These are phyloP conservation scores for Pristiophorus japonicus DNA, from an alignment of 2,113 vertebrate genomes.

Conservation along the genomic window DNA sequence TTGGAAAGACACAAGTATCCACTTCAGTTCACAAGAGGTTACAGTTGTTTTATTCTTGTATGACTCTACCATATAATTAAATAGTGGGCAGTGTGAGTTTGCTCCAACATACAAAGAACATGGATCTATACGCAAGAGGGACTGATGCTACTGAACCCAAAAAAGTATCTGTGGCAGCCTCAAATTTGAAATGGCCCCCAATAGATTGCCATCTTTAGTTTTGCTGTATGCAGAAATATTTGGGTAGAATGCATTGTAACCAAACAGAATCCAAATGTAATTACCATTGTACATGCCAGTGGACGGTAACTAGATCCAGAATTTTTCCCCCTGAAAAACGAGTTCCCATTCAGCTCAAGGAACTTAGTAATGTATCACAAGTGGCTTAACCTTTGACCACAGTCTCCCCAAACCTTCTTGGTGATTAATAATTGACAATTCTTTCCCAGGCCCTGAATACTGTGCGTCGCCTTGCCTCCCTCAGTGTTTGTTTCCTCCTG, in stretches of 20 bases:
- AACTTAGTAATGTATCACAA: background rate
- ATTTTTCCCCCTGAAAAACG: background rate
- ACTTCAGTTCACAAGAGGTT: background rate
- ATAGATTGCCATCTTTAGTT: background rate
- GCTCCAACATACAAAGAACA: background rate
- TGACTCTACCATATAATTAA: background rate
- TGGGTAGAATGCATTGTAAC: background rate
- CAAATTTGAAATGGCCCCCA: background rate
- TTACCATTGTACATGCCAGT: background rate
- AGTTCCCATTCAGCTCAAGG: background rate
- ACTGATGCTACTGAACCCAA: background rate
- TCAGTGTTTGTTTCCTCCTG: background rate
- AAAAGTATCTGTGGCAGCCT: background rate
- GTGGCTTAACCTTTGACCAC: background rate
- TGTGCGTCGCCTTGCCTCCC: background rate
- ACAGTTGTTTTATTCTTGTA: background rate
- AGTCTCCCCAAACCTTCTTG: background rate
- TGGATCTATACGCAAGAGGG: background rate
- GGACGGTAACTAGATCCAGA: background rate
- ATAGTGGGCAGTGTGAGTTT: background rate
- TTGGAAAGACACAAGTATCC: background rate
- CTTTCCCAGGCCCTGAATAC: background rate
- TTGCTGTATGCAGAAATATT: background rate
- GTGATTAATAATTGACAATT: background rate
- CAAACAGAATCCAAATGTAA: background rate